Evolutionary conservation across 2,888 invertebrate species (phyloP).

Genomic region (Macropis europaea): DNA sequence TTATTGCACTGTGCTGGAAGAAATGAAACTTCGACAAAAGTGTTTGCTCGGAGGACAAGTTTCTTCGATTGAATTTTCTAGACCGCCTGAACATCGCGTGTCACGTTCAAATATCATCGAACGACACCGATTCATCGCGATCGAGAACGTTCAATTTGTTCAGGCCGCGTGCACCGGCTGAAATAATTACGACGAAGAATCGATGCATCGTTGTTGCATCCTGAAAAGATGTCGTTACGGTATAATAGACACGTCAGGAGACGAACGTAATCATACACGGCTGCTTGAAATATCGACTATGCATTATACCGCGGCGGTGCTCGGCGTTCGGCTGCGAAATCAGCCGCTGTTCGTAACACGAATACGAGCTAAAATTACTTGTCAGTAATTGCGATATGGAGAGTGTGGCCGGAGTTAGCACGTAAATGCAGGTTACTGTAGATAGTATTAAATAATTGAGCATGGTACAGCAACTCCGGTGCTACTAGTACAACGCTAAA

Average conservation of each 20-base stretch:
- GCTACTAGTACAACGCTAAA: too few relatives aligned
- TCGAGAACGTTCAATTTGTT: neutral
- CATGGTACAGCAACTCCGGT: too few relatives aligned
- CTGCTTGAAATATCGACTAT: constrained; percentile 45
- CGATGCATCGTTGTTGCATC: constrained; percentile 9
- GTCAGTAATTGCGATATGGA: constrained; percentile 43
- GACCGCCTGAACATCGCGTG: neutral
- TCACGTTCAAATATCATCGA: neutral
- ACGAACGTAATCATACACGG: constrained; percentile 22
- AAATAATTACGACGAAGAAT: constrained; percentile 16
- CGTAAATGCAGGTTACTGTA: neutral
- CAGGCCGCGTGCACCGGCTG: neutral
- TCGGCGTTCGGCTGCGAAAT: constrained; percentile 18
- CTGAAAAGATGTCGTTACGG: neutral
- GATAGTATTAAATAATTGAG: constrained; percentile 22
- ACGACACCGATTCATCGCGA: neutral
- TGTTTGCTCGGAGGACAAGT: too few relatives aligned
- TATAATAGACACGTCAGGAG: constrained; percentile 23
- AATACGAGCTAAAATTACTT: constrained; percentile 43
- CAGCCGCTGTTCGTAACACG: constrained; percentile 24
- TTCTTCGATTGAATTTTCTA: too few relatives aligned
- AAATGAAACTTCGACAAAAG: too few relatives aligned
- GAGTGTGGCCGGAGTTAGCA: constrained; percentile 4
- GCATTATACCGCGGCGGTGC: neutral
- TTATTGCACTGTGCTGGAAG: too few relatives aligned